Conservation (phyloP, 2,888 invertebrate species). For the Dryobota labecula region DNA sequence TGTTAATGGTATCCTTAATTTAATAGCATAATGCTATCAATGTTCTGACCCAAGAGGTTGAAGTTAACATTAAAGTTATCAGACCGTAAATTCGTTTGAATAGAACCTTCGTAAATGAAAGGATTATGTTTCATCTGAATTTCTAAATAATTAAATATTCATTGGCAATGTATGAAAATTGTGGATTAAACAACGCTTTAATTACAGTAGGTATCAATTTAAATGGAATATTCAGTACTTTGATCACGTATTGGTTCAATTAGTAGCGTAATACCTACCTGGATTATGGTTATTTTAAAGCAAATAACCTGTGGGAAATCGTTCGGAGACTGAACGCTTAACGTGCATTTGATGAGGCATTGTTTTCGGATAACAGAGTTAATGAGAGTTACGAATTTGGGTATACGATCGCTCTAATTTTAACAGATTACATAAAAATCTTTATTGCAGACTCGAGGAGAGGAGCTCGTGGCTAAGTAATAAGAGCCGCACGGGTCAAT, state of each 20-base stretch:
- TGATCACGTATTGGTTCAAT: conserved; percentile 42
- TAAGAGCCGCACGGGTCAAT: too few relatives aligned
- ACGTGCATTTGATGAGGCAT: conserved; percentile 13
- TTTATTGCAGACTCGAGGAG: too few relatives aligned
- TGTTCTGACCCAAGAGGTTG: conserved; percentile 48
- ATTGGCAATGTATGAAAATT: conserved; percentile 55
- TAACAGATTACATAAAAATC: too few relatives aligned
- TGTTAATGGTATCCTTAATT: conserved; percentile 47
- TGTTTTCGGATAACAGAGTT: background rate
- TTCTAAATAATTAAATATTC: conserved; percentile 55
- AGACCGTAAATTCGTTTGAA: conserved; percentile 62
- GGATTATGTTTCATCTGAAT: conserved; percentile 47
- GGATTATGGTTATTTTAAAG: conserved; percentile 20
- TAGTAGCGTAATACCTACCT: conserved; percentile 7
- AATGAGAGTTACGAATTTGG: background rate
- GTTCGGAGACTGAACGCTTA: background rate
- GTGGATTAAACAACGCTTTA: conserved; percentile 37
- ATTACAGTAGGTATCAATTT: conserved; percentile 45
- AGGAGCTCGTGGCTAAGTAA: too few relatives aligned
- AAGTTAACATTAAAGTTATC: conserved; percentile 50
- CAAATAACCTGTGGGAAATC: conserved; percentile 5
- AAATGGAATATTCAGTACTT: conserved; percentile 34
- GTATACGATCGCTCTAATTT: background rate
- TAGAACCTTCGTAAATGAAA: conserved; percentile 41
- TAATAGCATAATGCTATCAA: conserved; percentile 49